Conservation (phyloP, 2,888 invertebrate genomes). For the Altica lythri region DNA sequence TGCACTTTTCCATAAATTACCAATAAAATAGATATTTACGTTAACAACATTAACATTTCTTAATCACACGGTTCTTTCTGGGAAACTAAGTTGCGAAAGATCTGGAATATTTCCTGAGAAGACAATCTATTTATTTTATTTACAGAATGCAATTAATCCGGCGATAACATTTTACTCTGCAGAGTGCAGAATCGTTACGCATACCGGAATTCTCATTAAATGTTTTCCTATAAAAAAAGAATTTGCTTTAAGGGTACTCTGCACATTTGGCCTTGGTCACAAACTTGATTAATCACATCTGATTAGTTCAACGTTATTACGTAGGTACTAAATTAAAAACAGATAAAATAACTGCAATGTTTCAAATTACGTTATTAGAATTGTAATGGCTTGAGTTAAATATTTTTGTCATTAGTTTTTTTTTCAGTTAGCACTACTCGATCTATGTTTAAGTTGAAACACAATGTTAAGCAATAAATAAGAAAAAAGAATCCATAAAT, state of each 20-base stretch:
- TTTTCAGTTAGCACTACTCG: too few relatives aligned
- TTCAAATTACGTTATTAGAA: too few relatives aligned
- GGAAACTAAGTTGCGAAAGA: slow-evolving; percentile 24
- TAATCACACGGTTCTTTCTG: slow-evolving; percentile 26
- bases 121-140: slow-evolving; percentile 23
- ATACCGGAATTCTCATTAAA: slow-evolving; percentile 25
- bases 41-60: slow-evolving; percentile 22
- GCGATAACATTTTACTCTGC: slow-evolving; percentile 21
- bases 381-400: too few relatives aligned
- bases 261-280: too few relatives aligned
- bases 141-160: slow-evolving; percentile 26
- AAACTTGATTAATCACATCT: too few relatives aligned
- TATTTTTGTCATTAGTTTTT: too few relatives aligned
- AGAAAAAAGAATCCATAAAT: too few relatives aligned
- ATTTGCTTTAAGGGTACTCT: slow-evolving; percentile 9
- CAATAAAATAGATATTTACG: slow-evolving; percentile 23
- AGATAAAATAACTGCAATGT: too few relatives aligned
- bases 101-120: slow-evolving; percentile 21
- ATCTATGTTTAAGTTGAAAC: too few relatives aligned
- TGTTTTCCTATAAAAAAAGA: slow-evolving; percentile 13
- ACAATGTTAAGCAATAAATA: too few relatives aligned
- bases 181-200: slow-evolving; percentile 22
- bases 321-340: too few relatives aligned
- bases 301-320: too few relatives aligned
- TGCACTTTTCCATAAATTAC: slow-evolving; percentile 33